Percentiles rank a stretch among this genome's conserved stretches.
Evolutionary conservation across 2,888 invertebrate species (phyloP).

Genomic region (Germaria angustata): DNA sequence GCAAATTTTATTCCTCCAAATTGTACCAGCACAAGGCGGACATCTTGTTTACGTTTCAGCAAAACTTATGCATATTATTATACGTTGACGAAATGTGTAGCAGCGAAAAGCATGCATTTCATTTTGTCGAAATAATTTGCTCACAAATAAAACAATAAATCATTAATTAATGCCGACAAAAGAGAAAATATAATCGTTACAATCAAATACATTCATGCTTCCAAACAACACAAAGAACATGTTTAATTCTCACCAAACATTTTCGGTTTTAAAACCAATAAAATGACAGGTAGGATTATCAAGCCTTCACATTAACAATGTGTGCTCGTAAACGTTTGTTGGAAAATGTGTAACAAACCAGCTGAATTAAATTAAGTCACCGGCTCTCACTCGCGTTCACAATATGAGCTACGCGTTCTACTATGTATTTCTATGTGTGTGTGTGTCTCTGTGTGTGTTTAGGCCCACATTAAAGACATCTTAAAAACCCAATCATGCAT

Average conservation of each 20-base stretch:
- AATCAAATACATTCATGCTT: conserved; percentile 14
- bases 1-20: too few species aligned
- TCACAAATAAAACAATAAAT: background rate
- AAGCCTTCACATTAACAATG: background rate
- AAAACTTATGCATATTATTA: too few species aligned
- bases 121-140: too few species aligned
- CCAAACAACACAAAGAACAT: background rate
- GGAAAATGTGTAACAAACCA: conserved; percentile 18
- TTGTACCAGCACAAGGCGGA: too few species aligned
- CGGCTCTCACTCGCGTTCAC: background rate
- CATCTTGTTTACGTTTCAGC: too few species aligned
- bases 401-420: too few species aligned
- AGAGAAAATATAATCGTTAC: conserved; percentile 42
- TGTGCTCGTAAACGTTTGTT: background rate
- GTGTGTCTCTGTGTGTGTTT: background rate
- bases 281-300: background rate
- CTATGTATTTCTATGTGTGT: background rate
- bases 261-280: background rate
- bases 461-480: background rate
- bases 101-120: too few species aligned
- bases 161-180: background rate
- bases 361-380: conserved; percentile 32
- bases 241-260: conserved; percentile 43
- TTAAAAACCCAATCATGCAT: conserved; percentile 33
- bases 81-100: too few species aligned